Conservation (phyloP, 2,113 vertebrate species). For the Gracilinanus agilis region DNA sequence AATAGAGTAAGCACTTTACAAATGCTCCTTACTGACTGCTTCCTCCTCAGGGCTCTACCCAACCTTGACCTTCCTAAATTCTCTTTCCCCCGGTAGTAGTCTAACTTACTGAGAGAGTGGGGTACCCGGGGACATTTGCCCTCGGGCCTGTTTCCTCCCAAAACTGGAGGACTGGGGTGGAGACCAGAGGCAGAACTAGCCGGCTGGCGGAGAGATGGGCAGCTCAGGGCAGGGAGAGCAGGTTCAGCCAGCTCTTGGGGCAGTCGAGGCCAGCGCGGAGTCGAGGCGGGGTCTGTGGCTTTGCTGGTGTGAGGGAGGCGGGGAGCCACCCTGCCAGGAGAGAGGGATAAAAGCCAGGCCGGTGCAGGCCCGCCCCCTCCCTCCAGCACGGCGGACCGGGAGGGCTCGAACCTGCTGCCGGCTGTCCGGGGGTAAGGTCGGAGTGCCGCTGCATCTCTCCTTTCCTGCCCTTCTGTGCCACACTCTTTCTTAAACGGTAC, state of each 20-base stretch:
- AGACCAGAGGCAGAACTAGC: neutral
- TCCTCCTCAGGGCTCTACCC: neutral
- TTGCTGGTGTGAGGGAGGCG: neutral
- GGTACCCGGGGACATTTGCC: neutral
- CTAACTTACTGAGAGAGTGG: neutral
- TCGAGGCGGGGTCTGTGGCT: neutral
- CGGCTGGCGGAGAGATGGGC: neutral
- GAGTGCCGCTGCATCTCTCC: neutral
- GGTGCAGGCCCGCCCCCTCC: neutral
- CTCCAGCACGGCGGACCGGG: neutral
- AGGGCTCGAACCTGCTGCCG: neutral
- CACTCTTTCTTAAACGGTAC: neutral
- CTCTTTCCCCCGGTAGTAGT: neutral
- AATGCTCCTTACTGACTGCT: neutral
- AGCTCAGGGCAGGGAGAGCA: neutral
- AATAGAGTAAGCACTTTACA: neutral
- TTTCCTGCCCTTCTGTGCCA: neutral
- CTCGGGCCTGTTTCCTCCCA: neutral
- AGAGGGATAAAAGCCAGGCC: neutral
- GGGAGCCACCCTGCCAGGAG: neutral
- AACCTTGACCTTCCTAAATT: neutral
- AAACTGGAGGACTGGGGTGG: neutral
- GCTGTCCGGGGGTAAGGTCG: neutral
- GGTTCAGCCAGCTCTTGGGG: neutral
- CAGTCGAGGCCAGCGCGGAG: neutral